Base-by-base conservation (phyloP, 2,113 vertebrate genomes). In the Numida meleagris region DNA sequence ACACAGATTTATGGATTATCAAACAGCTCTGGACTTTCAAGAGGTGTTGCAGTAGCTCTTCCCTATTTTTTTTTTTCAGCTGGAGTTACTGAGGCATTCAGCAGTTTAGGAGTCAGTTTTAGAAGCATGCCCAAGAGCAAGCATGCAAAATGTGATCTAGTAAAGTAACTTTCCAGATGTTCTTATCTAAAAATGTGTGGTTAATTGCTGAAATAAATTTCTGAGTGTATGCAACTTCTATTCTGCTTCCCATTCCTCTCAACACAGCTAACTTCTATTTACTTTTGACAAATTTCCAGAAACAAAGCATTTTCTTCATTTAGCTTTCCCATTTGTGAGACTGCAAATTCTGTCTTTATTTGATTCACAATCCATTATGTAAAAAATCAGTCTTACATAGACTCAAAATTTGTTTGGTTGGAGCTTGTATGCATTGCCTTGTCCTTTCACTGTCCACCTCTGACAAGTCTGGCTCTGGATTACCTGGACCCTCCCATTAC, bases 21-120 rank as follows among this genome's bases (percentile, higher is more conserved):
- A 96, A 88, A 95, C 33, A 75, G 58, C 66, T 95, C 61, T 71
- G 67, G 87, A 89, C 58, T 95, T 90, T 89, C 85, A 96, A 86
- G 92, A 95, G 76, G 66, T 86, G 90, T 46, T 93, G 82, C 46
- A 82, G 92, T 81, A 46, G 36, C 65, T 85, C 36, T 17, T 59
- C 95, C 91, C 66, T 48, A 14, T 72, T 94, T 83, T 71, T 65
- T 79, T 77, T 8, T 50, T 83, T 82, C 59, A 57, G 48, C 17
- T 27, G 16, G 13, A 43, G 40, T 48, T 23, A 36, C 27, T 62
- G 62, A 61, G 15, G 33, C 6, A 23, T 77, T 93, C 55, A 95
- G 42, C 65, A 87, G 70, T 36, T 83, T 94, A 43, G 7, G 4
- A 70, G 14, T 53, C 59, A 82, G 27, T 67, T 82, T 86, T 42